Evolutionary conservation across 1,140 invertebrate species (phyloP).

Genomic region (Drosophila pruinosa): DNA sequence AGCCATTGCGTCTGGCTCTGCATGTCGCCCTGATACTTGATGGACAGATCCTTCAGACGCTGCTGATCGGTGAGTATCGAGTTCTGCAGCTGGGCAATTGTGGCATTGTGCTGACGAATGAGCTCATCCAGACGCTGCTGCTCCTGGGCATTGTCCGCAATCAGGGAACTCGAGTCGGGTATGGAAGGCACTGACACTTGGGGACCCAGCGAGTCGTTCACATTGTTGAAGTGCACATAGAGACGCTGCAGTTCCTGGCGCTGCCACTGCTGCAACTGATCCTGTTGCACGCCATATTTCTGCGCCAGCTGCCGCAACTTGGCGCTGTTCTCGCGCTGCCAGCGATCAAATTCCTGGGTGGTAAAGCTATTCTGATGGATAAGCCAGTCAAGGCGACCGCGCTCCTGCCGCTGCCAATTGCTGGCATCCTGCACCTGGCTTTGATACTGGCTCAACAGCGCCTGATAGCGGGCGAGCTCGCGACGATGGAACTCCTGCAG

Average conservation of each 20-base stretch:
- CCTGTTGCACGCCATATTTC: slow-evolving; percentile 49
- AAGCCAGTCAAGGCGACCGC: slow-evolving; percentile 71
- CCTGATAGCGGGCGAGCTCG: slow-evolving; percentile 65
- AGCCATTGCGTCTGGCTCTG: slow-evolving; percentile 76
- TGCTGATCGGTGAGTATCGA: slow-evolving; percentile 70
- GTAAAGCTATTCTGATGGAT: slow-evolving; percentile 73
- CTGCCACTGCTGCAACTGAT: slow-evolving; percentile 69
- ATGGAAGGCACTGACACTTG: slow-evolving; percentile 9
- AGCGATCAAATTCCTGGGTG: slow-evolving; percentile 67
- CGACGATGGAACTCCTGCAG: slow-evolving; percentile 71
- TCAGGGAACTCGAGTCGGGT: slow-evolving; percentile 35
- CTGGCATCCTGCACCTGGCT: slow-evolving; percentile 48
- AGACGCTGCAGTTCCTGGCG: slow-evolving; percentile 65
- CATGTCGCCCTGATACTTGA: slow-evolving; percentile 75
- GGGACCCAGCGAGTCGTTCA: slow-evolving; percentile 63
- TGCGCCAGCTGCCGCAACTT: slow-evolving; percentile 53
- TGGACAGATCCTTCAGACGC: slow-evolving; percentile 62
- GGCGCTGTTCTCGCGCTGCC: slow-evolving; percentile 66
- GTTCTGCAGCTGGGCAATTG: slow-evolving; percentile 66
- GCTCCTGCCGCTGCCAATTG: slow-evolving; percentile 67
- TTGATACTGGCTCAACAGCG: slow-evolving; percentile 62
- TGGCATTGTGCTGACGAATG: slow-evolving; percentile 71
- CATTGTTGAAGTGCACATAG: slow-evolving; percentile 54
- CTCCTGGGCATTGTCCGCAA: slow-evolving; percentile 55
- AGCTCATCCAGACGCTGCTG: slow-evolving; percentile 65